Conservation (phyloP, 2,888 invertebrate species). For the Xylota segnis region DNA sequence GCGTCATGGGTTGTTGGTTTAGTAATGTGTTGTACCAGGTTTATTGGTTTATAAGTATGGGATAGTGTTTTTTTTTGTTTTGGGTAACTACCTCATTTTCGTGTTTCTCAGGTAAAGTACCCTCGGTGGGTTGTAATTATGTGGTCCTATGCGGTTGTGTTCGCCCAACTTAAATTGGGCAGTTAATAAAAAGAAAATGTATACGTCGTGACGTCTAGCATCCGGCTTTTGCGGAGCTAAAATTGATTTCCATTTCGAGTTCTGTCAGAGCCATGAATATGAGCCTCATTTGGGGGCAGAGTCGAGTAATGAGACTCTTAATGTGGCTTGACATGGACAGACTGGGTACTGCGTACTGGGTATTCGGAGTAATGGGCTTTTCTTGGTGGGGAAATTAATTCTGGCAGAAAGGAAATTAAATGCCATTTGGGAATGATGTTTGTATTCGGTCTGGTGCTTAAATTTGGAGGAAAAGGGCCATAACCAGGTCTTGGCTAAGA, state of each 20-base stretch:
- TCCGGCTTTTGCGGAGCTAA: conserved; percentile 44
- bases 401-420: not conserved
- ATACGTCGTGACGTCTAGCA: conserved; percentile 11
- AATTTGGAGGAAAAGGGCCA: no score
- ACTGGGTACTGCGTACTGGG: not conserved
- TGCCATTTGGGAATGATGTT: not conserved
- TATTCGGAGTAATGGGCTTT: not conserved
- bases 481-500: no score
- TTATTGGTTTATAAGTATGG: conserved; percentile 55
- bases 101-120: conserved; percentile 29
- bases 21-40: conserved; percentile 41
- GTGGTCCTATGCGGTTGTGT: conserved; percentile 22
- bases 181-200: conserved; percentile 43
- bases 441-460: no score
- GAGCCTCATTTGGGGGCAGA: conserved; percentile 23
- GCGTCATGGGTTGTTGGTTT: conserved; percentile 44
- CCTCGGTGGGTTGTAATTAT: conserved; percentile 36
- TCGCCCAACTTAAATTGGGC: conserved; percentile 38
- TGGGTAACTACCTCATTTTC: conserved; percentile 35
- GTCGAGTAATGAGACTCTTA: conserved; percentile 16
- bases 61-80: conserved; percentile 21
- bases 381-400: not conserved
- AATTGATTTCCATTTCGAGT: conserved; percentile 40
- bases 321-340: not conserved
- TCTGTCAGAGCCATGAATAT: not conserved